Base-by-base conservation (phyloP, 2,888 invertebrate species). In the Apamea crenata region DNA sequence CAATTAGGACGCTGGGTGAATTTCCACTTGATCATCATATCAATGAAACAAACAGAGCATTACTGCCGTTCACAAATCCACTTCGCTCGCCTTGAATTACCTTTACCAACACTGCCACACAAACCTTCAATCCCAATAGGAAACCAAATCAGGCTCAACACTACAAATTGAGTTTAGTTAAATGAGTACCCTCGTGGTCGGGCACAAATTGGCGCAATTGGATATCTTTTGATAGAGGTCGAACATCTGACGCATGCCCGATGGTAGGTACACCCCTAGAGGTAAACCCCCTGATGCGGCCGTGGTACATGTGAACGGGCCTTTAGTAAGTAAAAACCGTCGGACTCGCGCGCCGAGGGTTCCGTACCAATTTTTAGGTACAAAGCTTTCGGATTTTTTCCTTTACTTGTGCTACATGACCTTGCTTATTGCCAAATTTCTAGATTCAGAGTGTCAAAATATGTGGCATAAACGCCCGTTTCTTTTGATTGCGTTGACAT, bases 171-270 rank as follows among this genome's bases (percentile, higher is more conserved):
- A 63, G 61, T 83, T 70, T 32, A 70, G 29, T 61, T 65, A 56
- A 73, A 76, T 63, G 73, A 74, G 66, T 65, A 67, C 36, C 12
- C 67, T 18, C 8, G 25, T 53, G 66, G 53, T 73, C 50, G 21
- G 8, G 63, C 40, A 66, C 69, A 77, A 79, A 72, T 79, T 71
- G 78, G 59, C 69, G 74, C 77, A 56, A 85, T 82, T 82, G 71
- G 61, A 84, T 78, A 85, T 81, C 63, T 76, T 80, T 77, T 75
- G 81, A 81, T 61, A 53, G 68, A 84, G 84, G 81, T 75, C 85
- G 79, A 63, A 67, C 32, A 68, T 80, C 53, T 53, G 47, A 74
- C 77, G 77, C 71, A 18, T 53, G 44, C 29, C 68, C 50, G 25
- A 71, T 68, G 44, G 21, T 25, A 56, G 44, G 21, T 25, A 56